Evolutionary conservation across 1,140 invertebrate genomes (phyloP), one percentile per base, ranked within the genome.

Genomic region (Steinernema khuongi): DNA sequence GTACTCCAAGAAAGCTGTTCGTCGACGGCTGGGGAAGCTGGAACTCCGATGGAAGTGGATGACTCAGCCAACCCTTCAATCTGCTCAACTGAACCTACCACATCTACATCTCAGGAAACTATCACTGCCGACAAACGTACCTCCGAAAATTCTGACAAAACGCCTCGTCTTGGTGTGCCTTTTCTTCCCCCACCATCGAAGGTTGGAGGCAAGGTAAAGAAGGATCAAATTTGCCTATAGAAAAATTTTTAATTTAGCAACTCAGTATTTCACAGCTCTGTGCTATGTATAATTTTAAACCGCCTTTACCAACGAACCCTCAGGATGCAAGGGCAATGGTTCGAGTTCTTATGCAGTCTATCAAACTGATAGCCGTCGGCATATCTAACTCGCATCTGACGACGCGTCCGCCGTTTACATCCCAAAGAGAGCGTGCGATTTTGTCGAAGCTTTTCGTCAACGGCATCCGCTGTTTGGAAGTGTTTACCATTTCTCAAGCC

Each of bases 391-490:
- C 50, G 11, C 50, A 60, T 22, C 7, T 60, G 4, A 60, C 50
- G 7, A 14, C 50, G 50, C 14, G 26, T 11, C 50, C 50, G 7
- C 50, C 68, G 41, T 71, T 70, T 32, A 32, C 68, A 33, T 66
- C 32, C 19, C 60, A 32, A 22, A 44, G 70, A 28, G 76, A 77
- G 26, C 31, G 74, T n/a, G 74, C 74, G 17, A 1, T 76, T 1
- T 66, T 72, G 29, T 70, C 50, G 29, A 22, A 68, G 14, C 73
- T 77, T 14, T 71, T 77, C 22, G 33, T 33, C 0, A 72, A 77
- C 31, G 76, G 76, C 22, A 26, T 77, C 1, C 60, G 68, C 67
- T 71, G 69, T 26, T 41, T 77, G 70, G 76, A 77, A 66, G 74
- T 77, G n/a, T 77, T 22, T 31, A 30, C 73, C 29, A 32, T 77